A percentile compares a stretch with the other conserved stretches of the same genome.
phyloP scores from a whole-genome alignment of 2,888 invertebrate species.

The Eupithecia subfuscata region DNA sequence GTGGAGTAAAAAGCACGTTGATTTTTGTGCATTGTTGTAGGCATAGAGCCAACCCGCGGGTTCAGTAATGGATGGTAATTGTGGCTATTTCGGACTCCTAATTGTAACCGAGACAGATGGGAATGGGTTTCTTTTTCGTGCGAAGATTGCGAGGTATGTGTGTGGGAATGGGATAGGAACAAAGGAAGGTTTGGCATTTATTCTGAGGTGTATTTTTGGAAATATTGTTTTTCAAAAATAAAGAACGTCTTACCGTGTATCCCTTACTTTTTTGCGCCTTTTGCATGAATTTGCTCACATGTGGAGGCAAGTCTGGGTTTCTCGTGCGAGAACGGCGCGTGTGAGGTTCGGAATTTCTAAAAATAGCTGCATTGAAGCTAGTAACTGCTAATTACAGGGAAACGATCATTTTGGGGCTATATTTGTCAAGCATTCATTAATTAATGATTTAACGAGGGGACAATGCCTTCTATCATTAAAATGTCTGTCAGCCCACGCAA shows the following conservation, averaged over 20 bases:
- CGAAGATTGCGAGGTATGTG: background rate
- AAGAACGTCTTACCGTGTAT: background rate
- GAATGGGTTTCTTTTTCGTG: constrained; percentile 32
- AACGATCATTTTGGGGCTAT: background rate
- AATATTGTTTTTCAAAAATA: too few relatives aligned
- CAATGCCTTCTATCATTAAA: background rate
- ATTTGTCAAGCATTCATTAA: background rate
- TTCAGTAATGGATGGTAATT: constrained; percentile 49
- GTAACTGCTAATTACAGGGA: background rate
- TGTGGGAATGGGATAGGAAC: background rate
- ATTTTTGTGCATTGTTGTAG: constrained; percentile 61
- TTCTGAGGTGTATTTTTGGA: constrained; percentile 1
- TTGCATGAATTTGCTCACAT: too few relatives aligned
- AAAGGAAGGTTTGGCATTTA: background rate
- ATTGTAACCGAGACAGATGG: constrained; percentile 45
- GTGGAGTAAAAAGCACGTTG: constrained; percentile 50
- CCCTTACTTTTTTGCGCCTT: too few relatives aligned
- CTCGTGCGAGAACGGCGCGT: too few relatives aligned
- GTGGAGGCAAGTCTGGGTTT: too few relatives aligned
- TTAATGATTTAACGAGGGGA: background rate
- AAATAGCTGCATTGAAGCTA: background rate
- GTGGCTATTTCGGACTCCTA: constrained; percentile 46
- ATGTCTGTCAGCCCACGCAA: background rate
- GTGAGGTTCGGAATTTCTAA: background rate
- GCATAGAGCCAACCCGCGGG: constrained; percentile 45